Conservation (phyloP, 2,888 invertebrate genomes). For the Sinopyrophorus schimmeli region DNA sequence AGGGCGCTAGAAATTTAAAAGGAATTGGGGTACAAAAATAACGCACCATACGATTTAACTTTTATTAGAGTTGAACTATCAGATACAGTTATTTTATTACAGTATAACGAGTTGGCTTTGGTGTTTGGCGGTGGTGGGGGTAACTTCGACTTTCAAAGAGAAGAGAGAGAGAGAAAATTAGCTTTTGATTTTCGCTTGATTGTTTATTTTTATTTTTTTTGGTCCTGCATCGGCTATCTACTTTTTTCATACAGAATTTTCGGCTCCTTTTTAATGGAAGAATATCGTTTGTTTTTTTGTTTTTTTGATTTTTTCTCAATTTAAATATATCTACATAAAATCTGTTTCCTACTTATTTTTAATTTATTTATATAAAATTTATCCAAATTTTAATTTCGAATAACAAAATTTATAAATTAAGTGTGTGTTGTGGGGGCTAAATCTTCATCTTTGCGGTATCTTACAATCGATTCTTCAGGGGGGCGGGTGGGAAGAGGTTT, state of each 20-base stretch:
- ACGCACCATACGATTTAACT: conserved; percentile 18
- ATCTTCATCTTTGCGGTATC: no score
- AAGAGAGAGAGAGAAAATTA: conserved; percentile 42
- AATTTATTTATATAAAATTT: conserved; percentile 33
- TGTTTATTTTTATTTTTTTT: conserved; percentile 46
- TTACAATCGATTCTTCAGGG: no score
- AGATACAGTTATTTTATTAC: conserved; percentile 44
- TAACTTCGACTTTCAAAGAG: no score
- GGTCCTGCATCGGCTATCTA: conserved; percentile 33
- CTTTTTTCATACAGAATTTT: conserved; percentile 49
- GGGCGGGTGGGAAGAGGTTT: no score
- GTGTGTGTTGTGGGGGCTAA: no score
- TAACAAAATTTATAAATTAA: conserved; percentile 30
- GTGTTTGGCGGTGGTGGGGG: no score
- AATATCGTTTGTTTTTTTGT: conserved; percentile 27
- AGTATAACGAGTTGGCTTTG: no score
- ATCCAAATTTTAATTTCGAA: conserved; percentile 31
- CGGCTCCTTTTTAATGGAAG: conserved; percentile 39
- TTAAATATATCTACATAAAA: conserved; percentile 24
- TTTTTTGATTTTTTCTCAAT: no score
- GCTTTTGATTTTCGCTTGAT: conserved; percentile 42
- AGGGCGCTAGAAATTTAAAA: no score
- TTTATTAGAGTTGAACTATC: conserved; percentile 42
- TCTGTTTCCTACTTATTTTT: conserved; percentile 15
- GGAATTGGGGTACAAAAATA: no score